Percentiles rank a stretch among this genome's conserved stretches.
Evolutionary conservation across 2,888 invertebrate species (phyloP).

Genomic region (Harpagoxenus sublaevis): DNA sequence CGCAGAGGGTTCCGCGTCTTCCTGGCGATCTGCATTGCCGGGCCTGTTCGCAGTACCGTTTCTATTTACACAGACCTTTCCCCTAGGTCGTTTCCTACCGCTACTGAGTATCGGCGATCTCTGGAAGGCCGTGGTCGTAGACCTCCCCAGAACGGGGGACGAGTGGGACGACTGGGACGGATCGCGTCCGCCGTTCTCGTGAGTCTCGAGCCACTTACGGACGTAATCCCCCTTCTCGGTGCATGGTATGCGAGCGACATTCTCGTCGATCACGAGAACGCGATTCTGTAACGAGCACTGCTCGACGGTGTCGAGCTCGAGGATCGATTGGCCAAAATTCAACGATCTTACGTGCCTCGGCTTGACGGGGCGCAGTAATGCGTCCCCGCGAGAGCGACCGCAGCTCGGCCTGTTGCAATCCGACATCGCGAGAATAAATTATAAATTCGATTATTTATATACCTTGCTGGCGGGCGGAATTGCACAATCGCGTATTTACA

Average conservation of each 20-base stretch:
- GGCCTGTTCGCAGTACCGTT: not conserved
- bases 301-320: slow-evolving; percentile 42
- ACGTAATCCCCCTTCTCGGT: slow-evolving; percentile 71
- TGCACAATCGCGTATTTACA: not conserved
- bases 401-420: not conserved
- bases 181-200: slow-evolving; percentile 1
- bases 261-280: slow-evolving; percentile 25
- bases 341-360: slow-evolving; percentile 67
- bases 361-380: slow-evolving; percentile 2
- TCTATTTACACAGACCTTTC: slow-evolving; percentile 3
- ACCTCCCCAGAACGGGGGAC: not conserved
- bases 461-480: not conserved
- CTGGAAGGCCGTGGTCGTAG: not conserved
- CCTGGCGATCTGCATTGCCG: slow-evolving; percentile 6
- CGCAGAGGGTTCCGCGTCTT: not conserved
- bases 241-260: slow-evolving; percentile 55
- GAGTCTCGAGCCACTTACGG: slow-evolving; percentile 74
- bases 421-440: slow-evolving; percentile 30
- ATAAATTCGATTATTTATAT: not conserved
- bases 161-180: not conserved
- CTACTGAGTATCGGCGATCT: slow-evolving; percentile 58
- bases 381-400: not conserved
- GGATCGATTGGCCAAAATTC: slow-evolving; percentile 66
- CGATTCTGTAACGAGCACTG: not conserved
- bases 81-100: slow-evolving; percentile 40